Base-by-base conservation (phyloP, 2,113 vertebrate species). In the Corythoichthys haematopterus region DNA sequence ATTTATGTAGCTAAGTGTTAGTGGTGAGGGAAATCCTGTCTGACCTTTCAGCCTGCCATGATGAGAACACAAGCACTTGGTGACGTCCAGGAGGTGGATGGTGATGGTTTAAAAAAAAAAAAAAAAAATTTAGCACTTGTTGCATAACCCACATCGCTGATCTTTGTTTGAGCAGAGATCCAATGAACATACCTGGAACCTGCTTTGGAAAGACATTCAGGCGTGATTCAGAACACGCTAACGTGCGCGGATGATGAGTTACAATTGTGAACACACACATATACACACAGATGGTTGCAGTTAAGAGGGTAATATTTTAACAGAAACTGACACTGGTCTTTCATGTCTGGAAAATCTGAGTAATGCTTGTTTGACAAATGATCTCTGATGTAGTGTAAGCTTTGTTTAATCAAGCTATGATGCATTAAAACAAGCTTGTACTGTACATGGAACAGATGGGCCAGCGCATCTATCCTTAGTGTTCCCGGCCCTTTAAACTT, bases 1-100 rank as follows among this genome's bases (percentile, higher is more conserved):
- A 79, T 83, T 86, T 80, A 72, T 69, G 80, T 61, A 55, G 78
- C 70, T 75, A 51, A 82, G 62, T 76, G 75, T 81, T 87, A 73
- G 70, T 45, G 47, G 33, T 59, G 72, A 48, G 71, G 88, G 87
- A 88, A 86, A 88, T 87, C 87, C 88, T 88, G 85, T 81, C 59
- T 78, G 78, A 85, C 80, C 78, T 76, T 65, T 81, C 28, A 33
- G 63, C 55, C 69, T 58, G 48, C 62, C 68, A 58, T 64, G 80
- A 78, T 79, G 69, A 77, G 80, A 81, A 84, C 72, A 83, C 52
- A 40, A 63, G 70, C 78, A 55, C 70, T 70, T 50, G 1, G 55
- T 86, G 84, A 89, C 79, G 72, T 80, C 60, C 62, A 72, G 38
- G 68, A 77, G 69, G 59, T 9, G 13, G 63, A 84, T 73, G 65